Evolutionary conservation across 2,797 vertebrate species (phyloP).

Genomic region (Malacoraja senta): DNA sequence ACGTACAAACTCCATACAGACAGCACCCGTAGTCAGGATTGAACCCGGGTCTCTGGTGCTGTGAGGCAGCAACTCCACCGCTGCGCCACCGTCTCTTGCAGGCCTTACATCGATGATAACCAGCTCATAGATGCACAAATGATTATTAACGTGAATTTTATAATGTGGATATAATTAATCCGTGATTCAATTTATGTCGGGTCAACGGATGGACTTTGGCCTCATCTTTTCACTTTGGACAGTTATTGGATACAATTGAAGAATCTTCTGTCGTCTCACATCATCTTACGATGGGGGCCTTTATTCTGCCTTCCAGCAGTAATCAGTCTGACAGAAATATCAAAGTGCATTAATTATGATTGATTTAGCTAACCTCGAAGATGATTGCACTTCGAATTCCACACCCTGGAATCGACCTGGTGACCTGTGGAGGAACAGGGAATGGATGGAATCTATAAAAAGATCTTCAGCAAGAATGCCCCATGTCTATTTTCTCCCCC

Average conservation of each 20-base stretch:
- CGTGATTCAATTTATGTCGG: slow-evolving; percentile 66
- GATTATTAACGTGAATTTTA: slow-evolving; percentile 53
- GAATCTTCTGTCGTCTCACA: slow-evolving; percentile 82
- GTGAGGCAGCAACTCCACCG: too few species aligned
- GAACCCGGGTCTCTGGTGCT: too few species aligned
- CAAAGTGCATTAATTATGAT: slow-evolving; percentile 93
- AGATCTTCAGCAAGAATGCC: slow-evolving; percentile 73
- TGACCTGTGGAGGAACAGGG: slow-evolving; percentile 85
- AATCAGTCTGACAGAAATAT: slow-evolving; percentile 70
- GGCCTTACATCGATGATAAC: background rate
- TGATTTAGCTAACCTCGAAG: slow-evolving; percentile 81
- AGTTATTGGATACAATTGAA: slow-evolving; percentile 86
- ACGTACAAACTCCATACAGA: too few species aligned
- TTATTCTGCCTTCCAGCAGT: slow-evolving; percentile 75
- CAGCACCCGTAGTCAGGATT: too few species aligned
- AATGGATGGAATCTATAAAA: slow-evolving; percentile 81
- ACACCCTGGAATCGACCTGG: slow-evolving; percentile 74
- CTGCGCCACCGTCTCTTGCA: background rate
- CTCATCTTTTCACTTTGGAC: slow-evolving; percentile 71
- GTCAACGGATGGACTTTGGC: slow-evolving; percentile 64
- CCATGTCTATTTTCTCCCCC: slow-evolving; percentile 38
- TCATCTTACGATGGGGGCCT: slow-evolving; percentile 68
- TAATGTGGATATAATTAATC: slow-evolving; percentile 68
- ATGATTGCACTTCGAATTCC: slow-evolving; percentile 89
- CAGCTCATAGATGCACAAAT: slow-evolving; percentile 28